Conservation (phyloP, 1,140 invertebrate genomes). For the Whitmania pigra region DNA sequence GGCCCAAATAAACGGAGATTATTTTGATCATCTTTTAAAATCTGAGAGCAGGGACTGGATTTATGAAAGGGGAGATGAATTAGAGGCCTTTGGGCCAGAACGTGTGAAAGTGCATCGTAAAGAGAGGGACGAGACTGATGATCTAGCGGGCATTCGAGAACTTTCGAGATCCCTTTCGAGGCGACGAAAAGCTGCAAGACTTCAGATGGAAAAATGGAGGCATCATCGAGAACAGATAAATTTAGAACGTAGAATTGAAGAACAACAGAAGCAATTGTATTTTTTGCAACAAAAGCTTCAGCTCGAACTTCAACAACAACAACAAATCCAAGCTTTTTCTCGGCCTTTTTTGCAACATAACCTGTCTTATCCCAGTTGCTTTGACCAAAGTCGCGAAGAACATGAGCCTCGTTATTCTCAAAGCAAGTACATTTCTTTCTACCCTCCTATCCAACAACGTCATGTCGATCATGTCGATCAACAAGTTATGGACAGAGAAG, state of each 20-base stretch:
- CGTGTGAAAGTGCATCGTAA: neutral
- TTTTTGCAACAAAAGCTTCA: neutral
- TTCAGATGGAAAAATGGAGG: conserved; percentile 11
- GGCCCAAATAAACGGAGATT: neutral
- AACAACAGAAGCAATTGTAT: conserved; percentile 1
- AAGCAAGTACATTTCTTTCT: neutral
- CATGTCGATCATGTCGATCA: too few species aligned
- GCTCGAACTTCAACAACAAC: neutral
- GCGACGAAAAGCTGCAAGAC: neutral
- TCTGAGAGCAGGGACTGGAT: too few species aligned
- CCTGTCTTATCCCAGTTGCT: neutral
- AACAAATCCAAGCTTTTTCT: too few species aligned
- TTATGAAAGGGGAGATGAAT: neutral
- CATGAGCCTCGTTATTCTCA: neutral
- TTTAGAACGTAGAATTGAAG: conserved; percentile 1
- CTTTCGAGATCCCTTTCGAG: conserved; percentile 7
- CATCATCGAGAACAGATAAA: neutral
- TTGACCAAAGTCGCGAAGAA: neutral
- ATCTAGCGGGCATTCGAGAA: conserved; percentile 9
- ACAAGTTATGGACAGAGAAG: neutral
- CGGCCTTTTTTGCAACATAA: neutral
- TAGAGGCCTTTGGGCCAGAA: neutral
- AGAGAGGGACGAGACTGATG: neutral
- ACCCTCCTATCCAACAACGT: neutral
- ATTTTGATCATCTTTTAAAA: too few species aligned